A percentile compares a stretch with the other conserved stretches of the same genome.
These are phyloP conservation scores for Nasonovia ribisnigri DNA, from an alignment of 2,888 invertebrate genomes.

Conservation along the genomic window DNA sequence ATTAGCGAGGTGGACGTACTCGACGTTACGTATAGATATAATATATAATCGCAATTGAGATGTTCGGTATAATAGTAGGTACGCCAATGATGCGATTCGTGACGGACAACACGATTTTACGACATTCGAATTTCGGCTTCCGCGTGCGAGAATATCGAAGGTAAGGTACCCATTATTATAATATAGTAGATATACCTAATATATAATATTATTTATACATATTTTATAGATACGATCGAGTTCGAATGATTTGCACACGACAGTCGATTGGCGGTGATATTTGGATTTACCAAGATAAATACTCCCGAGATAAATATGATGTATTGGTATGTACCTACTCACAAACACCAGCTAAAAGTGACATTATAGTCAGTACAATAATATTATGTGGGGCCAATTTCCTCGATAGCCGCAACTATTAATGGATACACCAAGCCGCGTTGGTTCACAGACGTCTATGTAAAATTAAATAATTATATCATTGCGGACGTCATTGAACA, in stretches of 20 bases:
- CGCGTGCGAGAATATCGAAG: not conserved
- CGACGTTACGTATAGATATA: not conserved
- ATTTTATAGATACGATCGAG: not conserved
- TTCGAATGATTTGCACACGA: not conserved
- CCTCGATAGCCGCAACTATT: not conserved
- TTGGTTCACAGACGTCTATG: not conserved
- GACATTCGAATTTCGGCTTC: not conserved
- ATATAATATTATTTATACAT: not conserved
- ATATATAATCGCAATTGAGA: not conserved
- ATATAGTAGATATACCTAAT: not conserved
- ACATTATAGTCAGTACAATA: not conserved
- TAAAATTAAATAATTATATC: not conserved
- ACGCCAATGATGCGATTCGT: not conserved
- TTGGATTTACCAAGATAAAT: no score
- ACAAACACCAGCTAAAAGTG: not conserved
- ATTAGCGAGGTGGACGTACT: not conserved
- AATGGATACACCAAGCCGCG: not conserved
- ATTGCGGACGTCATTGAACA: not conserved
- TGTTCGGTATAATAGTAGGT: not conserved
- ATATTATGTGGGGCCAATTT: not conserved
- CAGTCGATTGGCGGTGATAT: not conserved
- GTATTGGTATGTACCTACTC: no score
- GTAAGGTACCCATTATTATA: not conserved
- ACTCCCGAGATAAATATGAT: no score
- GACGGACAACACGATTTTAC: constrained; percentile 27